phyloP scores from a whole-genome alignment of 2,113 vertebrate species.

The Lagopus muta region DNA sequence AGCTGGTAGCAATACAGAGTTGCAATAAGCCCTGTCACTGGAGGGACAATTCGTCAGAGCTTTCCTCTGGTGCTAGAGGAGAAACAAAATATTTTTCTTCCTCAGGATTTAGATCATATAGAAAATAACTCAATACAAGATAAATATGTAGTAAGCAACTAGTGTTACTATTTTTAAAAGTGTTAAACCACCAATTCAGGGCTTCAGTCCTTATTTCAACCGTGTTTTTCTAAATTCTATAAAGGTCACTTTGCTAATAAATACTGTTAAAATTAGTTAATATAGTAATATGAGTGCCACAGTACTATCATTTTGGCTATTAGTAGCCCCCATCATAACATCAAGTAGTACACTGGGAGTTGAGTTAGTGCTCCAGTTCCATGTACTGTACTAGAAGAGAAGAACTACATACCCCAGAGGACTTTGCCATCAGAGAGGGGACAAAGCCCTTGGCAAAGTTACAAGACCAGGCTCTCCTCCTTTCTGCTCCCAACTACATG shows the following conservation, averaged over 20 bases:
- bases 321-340: no score
- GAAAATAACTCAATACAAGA: neutral
- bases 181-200: neutral
- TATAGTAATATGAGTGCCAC: neutral
- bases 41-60: neutral
- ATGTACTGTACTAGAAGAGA: no score
- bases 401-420: no score
- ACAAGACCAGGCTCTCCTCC: no score
- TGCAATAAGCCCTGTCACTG: neutral
- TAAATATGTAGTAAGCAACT: neutral
- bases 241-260: neutral
- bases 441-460: no score
- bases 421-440: no score
- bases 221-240: neutral
- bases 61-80: neutral
- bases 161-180: neutral
- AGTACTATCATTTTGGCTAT: no score
- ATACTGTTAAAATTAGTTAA: neutral
- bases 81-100: neutral
- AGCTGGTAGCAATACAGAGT: conserved; percentile 13
- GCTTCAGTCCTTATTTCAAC: neutral
- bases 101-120: neutral
- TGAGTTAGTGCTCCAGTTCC: no score
- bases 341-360: no score
- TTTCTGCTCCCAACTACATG: no score